Evolutionary conservation across 92 coral and sea anemone genomes (phyloP), one percentile per base, ranked within the genome.

Genomic region (Porites rus): DNA sequence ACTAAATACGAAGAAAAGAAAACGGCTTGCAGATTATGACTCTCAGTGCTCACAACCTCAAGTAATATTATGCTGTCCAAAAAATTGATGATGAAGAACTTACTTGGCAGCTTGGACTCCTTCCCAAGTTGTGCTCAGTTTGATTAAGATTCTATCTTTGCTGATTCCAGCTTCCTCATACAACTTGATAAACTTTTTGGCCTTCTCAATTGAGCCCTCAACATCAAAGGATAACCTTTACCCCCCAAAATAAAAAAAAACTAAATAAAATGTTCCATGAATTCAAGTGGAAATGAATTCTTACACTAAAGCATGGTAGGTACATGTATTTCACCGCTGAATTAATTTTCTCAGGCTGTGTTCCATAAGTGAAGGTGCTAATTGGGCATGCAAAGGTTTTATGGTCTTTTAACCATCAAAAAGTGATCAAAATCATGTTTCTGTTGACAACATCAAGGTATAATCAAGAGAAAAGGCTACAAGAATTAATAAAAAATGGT

Each of bases 71-170:
- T 38, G 4, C 4, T 38, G 46, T 38, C 46, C 46, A 38, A 38
- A 38, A 38, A 14, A 56, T 56, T 10, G 16, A 56, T 56, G 61
- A 56, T 8, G 61, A 56, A 46, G 2, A 51, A 92, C 93, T 79
- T 46, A 96, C 99, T 86, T 91, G 21, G 99, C 98, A 24, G 99
- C 99, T 80, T 97, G 84, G 19, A 97, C 94, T 11, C 99, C 99
- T 81, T 95, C 99, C 99, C 99, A 97, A 2, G 99, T 97, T 58
- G 99, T 91, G 85, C 99, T 88, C 1, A 97, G 95, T 79, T 97
- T 97, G 88, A 97, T 97, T n/a, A 97, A 95, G 69, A 97, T 93
- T 85, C 99, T 95, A 16, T 97, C 98, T 17, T 93, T 90, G 72
- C 93, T 68, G 69, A 97, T 97, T 52, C 97, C 99, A 76, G 77